Conservation (phyloP, 2,113 vertebrate genomes). For the Osmerus mordax region DNA sequence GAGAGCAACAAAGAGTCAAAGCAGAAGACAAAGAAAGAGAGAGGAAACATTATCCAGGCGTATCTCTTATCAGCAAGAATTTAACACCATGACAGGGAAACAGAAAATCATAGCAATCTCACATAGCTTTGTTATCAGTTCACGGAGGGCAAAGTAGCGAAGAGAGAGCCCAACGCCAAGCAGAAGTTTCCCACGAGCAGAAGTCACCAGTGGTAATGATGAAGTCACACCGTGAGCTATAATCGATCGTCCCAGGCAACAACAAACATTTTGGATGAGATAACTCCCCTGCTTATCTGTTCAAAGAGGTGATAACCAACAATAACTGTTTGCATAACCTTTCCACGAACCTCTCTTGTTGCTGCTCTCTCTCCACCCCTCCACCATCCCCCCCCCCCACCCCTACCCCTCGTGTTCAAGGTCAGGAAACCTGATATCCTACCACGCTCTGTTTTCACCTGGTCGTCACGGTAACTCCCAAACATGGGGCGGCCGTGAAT, state of each 20-base stretch:
- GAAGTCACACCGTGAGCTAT: conserved; percentile 24
- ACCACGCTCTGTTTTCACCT: conserved; percentile 70
- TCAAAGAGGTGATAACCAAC: conserved; percentile 45
- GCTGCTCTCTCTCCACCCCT: conserved; percentile 24
- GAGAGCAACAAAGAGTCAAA: not conserved
- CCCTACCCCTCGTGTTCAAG: conserved; percentile 52
- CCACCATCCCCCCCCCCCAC: conserved; percentile 12
- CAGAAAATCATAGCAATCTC: too few species aligned
- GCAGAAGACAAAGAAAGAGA: not conserved
- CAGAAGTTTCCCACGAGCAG: not conserved
- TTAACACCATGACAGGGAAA: too few species aligned
- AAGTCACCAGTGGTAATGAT: not conserved
- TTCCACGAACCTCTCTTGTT: conserved; percentile 43
- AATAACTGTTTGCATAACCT: conserved; percentile 70
- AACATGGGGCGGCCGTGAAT: conserved; percentile 66
- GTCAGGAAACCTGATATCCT: conserved; percentile 66
- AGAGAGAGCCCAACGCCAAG: not conserved
- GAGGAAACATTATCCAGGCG: not conserved
- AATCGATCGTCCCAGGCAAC: conserved; percentile 54
- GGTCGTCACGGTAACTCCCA: conserved; percentile 74
- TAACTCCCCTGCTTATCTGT: conserved; percentile 62
- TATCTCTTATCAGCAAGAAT: too few species aligned
- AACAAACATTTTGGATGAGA: conserved; percentile 46
- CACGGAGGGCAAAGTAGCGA: not conserved
- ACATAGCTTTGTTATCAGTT: too few species aligned